phyloP scores from a whole-genome alignment of 1,140 invertebrate genomes.

The Cyclargus thomasi region DNA sequence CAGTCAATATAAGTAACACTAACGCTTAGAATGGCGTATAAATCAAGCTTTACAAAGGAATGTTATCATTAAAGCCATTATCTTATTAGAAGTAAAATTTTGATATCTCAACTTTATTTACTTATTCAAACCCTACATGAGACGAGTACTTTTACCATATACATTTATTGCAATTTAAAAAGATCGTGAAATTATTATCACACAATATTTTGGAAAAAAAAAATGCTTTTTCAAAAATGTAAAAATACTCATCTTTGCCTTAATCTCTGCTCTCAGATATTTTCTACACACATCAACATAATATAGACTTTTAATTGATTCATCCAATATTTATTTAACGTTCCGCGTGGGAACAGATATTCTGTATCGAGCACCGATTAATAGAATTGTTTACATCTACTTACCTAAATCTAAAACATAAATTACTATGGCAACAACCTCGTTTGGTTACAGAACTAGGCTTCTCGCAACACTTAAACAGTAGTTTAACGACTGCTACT shows the following conservation, averaged over 20 bases:
- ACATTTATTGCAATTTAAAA: not conserved
- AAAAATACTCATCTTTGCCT: not conserved
- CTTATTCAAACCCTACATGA: not conserved
- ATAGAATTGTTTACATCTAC: constrained; percentile 37
- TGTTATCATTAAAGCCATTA: constrained; percentile 41
- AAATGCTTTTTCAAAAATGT: not conserved
- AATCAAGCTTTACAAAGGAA: constrained; percentile 38
- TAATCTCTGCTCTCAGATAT: constrained; percentile 25
- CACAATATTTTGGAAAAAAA: not conserved
- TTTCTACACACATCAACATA: constrained; percentile 30
- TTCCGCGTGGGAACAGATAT: constrained; percentile 25
- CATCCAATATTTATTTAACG: constrained; percentile 31
- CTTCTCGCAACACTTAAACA: constrained; percentile 27
- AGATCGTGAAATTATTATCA: not conserved
- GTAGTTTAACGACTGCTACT: constrained; percentile 20
- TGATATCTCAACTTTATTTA: constrained; percentile 11
- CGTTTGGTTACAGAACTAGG: constrained; percentile 61
- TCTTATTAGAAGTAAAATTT: constrained; percentile 18
- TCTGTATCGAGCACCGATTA: constrained; percentile 57
- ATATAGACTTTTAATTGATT: constrained; percentile 35
- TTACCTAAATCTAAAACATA: constrained; percentile 47
- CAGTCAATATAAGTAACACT: constrained; percentile 19
- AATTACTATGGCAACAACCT: constrained; percentile 67
- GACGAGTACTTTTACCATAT: not conserved
- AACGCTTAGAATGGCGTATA: constrained; percentile 36